These are phyloP conservation scores for Alouatta caraya DNA, from an alignment of 2,797 vertebrate species.

Conservation along the genomic window DNA sequence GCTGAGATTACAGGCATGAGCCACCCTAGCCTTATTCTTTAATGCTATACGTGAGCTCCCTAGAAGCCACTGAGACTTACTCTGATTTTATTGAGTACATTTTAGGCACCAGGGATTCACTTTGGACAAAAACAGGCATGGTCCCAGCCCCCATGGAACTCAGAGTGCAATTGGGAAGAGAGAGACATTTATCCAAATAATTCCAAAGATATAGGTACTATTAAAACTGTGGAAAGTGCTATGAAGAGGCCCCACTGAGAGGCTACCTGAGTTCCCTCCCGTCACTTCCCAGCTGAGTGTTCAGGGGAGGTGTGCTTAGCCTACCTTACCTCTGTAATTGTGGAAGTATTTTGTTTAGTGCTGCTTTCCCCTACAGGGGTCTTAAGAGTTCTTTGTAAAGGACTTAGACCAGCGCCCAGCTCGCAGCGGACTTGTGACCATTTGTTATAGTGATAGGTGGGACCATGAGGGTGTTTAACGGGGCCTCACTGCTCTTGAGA, in stretches of 20 bases:
- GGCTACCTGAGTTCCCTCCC: neutral
- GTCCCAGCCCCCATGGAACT: neutral
- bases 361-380: neutral
- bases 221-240: neutral
- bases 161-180: neutral
- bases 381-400: neutral
- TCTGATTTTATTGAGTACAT: neutral
- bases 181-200: neutral
- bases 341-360: neutral
- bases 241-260: neutral
- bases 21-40: neutral
- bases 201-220: neutral
- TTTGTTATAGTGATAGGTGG: neutral
- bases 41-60: neutral
- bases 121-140: neutral
- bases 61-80: neutral
- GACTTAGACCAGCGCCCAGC: no score
- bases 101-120: neutral
- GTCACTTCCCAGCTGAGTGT: neutral
- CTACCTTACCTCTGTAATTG: neutral
- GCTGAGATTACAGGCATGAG: neutral
- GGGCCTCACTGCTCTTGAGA: neutral
- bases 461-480: no score
- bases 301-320: neutral
- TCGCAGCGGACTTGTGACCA: fast-evolving